phyloP scores from a whole-genome alignment of 2,113 vertebrate genomes.

The Maccullochella peelii region DNA sequence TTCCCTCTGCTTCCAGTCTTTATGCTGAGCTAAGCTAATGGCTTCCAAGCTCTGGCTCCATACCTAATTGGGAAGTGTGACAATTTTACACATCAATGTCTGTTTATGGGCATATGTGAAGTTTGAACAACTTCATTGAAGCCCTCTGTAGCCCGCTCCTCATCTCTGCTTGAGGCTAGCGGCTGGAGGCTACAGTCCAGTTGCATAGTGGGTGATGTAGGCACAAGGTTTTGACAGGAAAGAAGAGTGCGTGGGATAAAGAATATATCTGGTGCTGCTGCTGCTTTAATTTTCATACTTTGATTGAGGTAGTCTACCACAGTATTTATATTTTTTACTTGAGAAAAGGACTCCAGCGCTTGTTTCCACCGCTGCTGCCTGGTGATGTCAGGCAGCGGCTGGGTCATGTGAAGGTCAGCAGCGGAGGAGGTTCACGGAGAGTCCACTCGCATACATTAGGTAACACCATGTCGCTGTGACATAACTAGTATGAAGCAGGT shows the following conservation, averaged over 20 bases:
- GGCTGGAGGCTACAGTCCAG: background rate
- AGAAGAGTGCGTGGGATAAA: background rate
- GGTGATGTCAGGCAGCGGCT: conserved; percentile 91
- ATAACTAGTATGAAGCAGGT: conserved; percentile 94
- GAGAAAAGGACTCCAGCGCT: conserved; percentile 76
- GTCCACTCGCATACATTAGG: conserved; percentile 98
- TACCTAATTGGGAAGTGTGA: too few species aligned
- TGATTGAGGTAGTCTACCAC: rapidly evolving
- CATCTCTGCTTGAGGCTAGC: background rate
- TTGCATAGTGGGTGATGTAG: conserved; percentile 22
- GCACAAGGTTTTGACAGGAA: background rate
- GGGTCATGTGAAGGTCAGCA: conserved; percentile 98
- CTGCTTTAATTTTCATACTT: background rate
- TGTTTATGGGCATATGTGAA: too few species aligned
- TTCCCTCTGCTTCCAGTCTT: background rate
- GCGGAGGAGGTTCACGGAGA: conserved; percentile 95
- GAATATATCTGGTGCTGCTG: background rate
- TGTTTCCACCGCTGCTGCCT: conserved; percentile 85
- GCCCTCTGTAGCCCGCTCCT: background rate
- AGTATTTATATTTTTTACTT: background rate
- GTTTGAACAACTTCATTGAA: background rate
- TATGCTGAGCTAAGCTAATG: background rate
- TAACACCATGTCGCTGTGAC: conserved; percentile 94
- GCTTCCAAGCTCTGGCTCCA: too few species aligned
- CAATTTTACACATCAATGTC: too few species aligned